Evolutionary conservation across 2,888 invertebrate species (phyloP).

Genomic region (Diarsia brunnea): DNA sequence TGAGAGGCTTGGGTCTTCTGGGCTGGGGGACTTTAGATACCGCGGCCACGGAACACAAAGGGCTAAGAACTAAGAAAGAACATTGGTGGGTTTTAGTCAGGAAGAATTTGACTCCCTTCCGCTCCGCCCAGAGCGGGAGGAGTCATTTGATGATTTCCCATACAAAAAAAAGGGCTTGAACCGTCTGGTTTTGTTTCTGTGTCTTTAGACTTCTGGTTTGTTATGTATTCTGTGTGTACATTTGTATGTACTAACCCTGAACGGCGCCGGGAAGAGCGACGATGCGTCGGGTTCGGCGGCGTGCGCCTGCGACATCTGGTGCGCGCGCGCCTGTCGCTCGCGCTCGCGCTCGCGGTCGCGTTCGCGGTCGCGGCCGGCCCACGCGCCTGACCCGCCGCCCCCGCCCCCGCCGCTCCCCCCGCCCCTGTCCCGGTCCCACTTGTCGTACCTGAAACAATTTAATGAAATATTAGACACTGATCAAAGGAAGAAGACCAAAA

Average conservation of each 20-base stretch:
- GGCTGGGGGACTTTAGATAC: too few relatives aligned
- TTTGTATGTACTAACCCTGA: slow-evolving; percentile 89
- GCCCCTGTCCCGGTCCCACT: slow-evolving; percentile 88
- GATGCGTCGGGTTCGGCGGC: slow-evolving; percentile 91
- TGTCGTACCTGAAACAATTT: slow-evolving; percentile 86
- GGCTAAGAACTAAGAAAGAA: too few relatives aligned
- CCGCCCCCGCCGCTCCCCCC: slow-evolving; percentile 81
- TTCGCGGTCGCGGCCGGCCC: slow-evolving; percentile 91
- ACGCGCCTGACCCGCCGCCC: slow-evolving; percentile 76
- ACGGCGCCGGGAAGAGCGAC: slow-evolving; percentile 92
- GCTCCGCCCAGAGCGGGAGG: too few relatives aligned
- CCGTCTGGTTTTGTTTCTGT: slow-evolving; percentile 7
- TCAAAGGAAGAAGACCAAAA: background rate
- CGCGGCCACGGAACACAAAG: too few relatives aligned
- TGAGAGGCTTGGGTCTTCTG: background rate
- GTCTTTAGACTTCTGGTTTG: slow-evolving; percentile 8
- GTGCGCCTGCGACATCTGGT: slow-evolving; percentile 93
- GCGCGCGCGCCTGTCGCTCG: slow-evolving; percentile 94
- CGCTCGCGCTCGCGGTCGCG: slow-evolving; percentile 94
- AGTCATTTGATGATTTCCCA: too few relatives aligned
- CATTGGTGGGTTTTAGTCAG: too few relatives aligned
- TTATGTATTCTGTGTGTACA: background rate
- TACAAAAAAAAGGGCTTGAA: background rate
- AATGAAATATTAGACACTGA: slow-evolving; percentile 24
- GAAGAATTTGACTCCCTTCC: too few relatives aligned